Conservation (phyloP, 2,888 invertebrate species). For the Trachelus tabidus region DNA sequence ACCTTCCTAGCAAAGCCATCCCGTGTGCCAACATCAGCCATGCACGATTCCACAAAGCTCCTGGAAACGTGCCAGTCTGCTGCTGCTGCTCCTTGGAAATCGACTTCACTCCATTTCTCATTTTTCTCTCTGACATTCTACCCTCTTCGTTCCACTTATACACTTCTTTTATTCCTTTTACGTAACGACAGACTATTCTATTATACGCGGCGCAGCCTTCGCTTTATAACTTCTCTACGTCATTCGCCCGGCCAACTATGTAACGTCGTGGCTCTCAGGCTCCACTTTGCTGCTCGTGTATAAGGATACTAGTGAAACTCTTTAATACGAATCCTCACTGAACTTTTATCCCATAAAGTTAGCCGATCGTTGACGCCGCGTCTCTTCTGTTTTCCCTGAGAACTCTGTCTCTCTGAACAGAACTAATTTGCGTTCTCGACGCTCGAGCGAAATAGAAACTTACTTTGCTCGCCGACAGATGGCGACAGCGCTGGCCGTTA, state of each 20-base stretch:
- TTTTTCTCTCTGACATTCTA: not conserved
- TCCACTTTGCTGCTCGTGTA: not conserved
- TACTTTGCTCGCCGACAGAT: not conserved
- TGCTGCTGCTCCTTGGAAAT: not conserved
- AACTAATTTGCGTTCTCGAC: not conserved
- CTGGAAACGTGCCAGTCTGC: conserved; percentile 33
- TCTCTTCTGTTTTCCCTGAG: not conserved
- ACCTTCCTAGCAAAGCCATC: not conserved
- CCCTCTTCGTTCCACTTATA: not conserved
- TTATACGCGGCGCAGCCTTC: not conserved
- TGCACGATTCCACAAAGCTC: not conserved
- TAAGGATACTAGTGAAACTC: not conserved
- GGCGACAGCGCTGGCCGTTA: not conserved
- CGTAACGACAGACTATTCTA: not conserved
- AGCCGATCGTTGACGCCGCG: not conserved
- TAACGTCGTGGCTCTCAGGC: not conserved
- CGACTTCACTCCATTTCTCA: not conserved
- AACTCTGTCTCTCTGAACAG: not conserved
- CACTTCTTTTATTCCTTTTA: not conserved
- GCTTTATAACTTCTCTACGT: not conserved
- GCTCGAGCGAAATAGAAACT: not conserved
- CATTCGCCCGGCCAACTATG: not conserved
- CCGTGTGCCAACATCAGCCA: not conserved
- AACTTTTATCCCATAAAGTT: not conserved
- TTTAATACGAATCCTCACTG: not conserved